A percentile compares a stretch with the other conserved stretches of the same genome.
Evolutionary conservation across 1,140 invertebrate genomes (phyloP).

Genomic region (Listronotus bonariensis): DNA sequence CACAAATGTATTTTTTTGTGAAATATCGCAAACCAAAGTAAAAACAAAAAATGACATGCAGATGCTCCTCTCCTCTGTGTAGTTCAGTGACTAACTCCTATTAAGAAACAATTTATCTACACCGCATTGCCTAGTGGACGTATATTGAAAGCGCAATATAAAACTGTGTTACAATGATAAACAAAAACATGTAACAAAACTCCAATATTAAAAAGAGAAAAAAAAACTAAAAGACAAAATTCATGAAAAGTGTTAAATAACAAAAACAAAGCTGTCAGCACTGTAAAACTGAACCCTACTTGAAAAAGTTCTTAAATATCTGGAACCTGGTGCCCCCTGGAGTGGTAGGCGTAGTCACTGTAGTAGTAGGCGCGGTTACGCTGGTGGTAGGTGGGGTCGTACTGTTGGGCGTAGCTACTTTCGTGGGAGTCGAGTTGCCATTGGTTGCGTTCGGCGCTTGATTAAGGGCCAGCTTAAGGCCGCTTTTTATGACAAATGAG

Average conservation of each 20-base stretch:
- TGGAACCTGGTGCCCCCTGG: conserved; percentile 74
- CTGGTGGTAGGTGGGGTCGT: conserved; percentile 48
- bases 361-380: conserved; percentile 54
- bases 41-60: too few species aligned
- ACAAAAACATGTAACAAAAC: too few species aligned
- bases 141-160: too few species aligned
- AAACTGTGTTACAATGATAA: too few species aligned
- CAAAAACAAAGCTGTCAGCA: conserved; percentile 10
- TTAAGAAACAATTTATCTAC: too few species aligned
- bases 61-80: too few species aligned
- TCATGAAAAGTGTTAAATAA: neutral
- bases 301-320: conserved; percentile 96
- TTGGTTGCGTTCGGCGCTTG: conserved; percentile 18
- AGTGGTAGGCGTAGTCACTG: conserved; percentile 63
- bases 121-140: too few species aligned
- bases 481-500: conserved; percentile 15
- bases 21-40: too few species aligned
- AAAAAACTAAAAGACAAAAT: conserved; percentile 4
- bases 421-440: conserved; percentile 7
- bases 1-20: too few species aligned
- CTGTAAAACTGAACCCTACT: conserved; percentile 63
- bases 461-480: conserved; percentile 30
- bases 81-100: too few species aligned
- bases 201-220: neutral
- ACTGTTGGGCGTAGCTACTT: neutral